A percentile compares a stretch with the other conserved stretches of the same genome.
phyloP scores from a whole-genome alignment of 1,140 invertebrate genomes.

The Physella acuta region DNA sequence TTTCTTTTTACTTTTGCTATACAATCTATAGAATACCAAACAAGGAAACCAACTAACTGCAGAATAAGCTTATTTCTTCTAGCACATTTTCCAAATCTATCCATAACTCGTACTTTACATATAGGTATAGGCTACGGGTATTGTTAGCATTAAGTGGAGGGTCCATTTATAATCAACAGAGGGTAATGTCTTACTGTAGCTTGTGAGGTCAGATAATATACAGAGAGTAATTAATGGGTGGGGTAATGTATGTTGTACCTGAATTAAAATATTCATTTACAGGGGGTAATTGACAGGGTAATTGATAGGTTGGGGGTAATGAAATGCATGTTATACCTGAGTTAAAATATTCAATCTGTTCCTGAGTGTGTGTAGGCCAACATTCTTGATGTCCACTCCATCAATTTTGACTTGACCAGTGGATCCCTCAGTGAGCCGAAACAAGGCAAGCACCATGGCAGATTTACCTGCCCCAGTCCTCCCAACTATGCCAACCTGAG shows the following conservation, averaged over 20 bases:
- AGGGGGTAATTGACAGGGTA: no score
- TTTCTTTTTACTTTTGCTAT: no score
- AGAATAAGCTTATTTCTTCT: no score
- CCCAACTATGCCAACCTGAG: slow-evolving; percentile 23
- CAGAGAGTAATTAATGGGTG: background rate
- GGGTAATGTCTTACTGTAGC: background rate
- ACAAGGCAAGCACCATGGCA: slow-evolving; percentile 15
- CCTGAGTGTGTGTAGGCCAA: slow-evolving; percentile 19
- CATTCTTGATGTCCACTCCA: slow-evolving; percentile 15
- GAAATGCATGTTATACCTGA: slow-evolving; percentile 9
- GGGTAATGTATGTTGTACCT: background rate
- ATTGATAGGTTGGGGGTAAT: background rate
- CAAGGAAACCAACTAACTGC: no score
- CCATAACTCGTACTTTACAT: no score
- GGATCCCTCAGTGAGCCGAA: slow-evolving; percentile 21
- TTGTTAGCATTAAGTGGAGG: background rate
- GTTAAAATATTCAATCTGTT: slow-evolving; percentile 13
- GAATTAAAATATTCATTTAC: no score
- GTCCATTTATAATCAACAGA: background rate
- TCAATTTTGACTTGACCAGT: slow-evolving; percentile 17
- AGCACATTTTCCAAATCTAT: no score
- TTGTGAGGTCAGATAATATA: background rate
- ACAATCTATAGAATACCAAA: no score
- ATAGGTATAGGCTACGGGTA: no score
- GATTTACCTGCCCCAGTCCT: slow-evolving; percentile 28